Base-by-base conservation (phyloP, 2,113 vertebrate genomes). In the Tautogolabrus adspersus region DNA sequence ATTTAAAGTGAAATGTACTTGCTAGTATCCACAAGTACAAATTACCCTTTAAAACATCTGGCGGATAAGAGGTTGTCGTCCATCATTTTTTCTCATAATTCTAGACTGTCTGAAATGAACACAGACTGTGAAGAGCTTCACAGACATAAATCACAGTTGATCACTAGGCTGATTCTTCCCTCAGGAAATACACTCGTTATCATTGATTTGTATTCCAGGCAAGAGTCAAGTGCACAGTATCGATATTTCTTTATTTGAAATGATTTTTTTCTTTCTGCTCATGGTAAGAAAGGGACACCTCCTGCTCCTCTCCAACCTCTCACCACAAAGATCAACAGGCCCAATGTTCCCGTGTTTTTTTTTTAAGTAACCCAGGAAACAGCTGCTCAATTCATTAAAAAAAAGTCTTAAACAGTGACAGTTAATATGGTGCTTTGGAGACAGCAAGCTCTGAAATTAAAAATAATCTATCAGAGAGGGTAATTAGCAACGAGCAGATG, bases 331-430 rank as follows among this genome's bases (percentile, higher is more conserved):
- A 87, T 82, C 81, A 84, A 83, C 69, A 67, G 37, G 52, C 54
- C 19, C 34, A 59, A 51, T 3, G 15, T 13, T 72, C 72, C 54
- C 38, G 18, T 66, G 74, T 83, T 63, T 76, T 83, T 83, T 63
- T 76, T 83, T 63, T 73, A 34, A 21, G 92, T 93, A 92, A 79
- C 88, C 88, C 1, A 9, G 91, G 88, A 85, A 94, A 94, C 92
- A 22, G 60, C 62, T 63, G 64, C 60, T 80, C 30, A 34, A 34
- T 6, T 6, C 3, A 34, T 34, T 34, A 6, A 34, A 34, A 72
- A 58, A 54, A 63, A 72, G 21, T 75, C 73, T 87, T 80, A 67
- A 84, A 87, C 62, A 61, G 68, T 22, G 66, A 67, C 73, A n/a
- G 81, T 77, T 87, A 89, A 91, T 85, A 60, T 87, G 83, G 67